Evolutionary conservation across 2,888 invertebrate genomes (phyloP), one percentile per base, ranked within the genome.

Genomic region (Argyresthia goedartella): DNA sequence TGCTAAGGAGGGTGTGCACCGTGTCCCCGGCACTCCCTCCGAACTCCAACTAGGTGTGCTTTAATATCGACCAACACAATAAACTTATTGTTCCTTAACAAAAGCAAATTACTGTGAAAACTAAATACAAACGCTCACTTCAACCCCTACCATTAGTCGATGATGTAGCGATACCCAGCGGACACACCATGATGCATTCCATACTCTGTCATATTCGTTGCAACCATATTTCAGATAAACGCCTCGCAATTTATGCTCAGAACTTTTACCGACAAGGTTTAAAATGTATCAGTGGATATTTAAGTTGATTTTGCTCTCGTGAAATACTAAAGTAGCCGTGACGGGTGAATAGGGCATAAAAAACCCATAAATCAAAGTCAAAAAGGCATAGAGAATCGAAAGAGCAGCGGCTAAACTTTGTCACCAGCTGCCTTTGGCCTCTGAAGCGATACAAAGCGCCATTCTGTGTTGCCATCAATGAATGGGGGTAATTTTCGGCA

Each of bases 361-460:
- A 87, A 87, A 79, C 60, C 63, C 74, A 87, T 87, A 87, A 87
- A 87, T 87, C 87, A 87, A 87, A 87, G 87, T 87, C 87, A 86
- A 87, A 87, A 86, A 85, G 86, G 87, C 86, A 82, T 80, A 81
- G 78, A 81, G 81, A 87, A 87, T 81, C 73, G 73, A 66, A 65
- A 70, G 70, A 76, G 71, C 70, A 60, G 71, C 67, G 77, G 76
- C 78, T 78, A 74, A 67, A 71, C 59, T 75, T 73, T 76, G 82
- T 81, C 80, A 73, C 82, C 86, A 85, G 85, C 86, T 86, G 85
- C 51, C 55, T 58, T 59, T 61, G 57, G 59, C 58, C 60, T 55
- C 52, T 54, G 62, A 59, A 63, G 60, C 61, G 66, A 58, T 62
- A 67, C 74, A 71, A 71, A 65, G 73, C 73, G 67, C 76, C 76